Conservation (phyloP, 35 echinoderm and acorn worm species). For the Eucidaris tribuloides region DNA sequence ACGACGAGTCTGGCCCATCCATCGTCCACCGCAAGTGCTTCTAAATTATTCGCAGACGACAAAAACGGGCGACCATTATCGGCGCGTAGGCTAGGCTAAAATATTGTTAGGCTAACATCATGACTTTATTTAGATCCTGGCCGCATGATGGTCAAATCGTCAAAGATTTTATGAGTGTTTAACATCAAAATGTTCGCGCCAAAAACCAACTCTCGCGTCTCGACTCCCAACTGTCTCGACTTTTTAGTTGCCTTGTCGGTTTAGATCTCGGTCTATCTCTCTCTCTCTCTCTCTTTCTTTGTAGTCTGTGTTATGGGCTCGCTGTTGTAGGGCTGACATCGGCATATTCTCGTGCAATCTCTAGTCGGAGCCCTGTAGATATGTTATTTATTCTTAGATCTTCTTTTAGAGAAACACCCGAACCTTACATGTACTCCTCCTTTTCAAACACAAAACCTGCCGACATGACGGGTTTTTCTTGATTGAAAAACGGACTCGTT, state of each 20-base stretch:
- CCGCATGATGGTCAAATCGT: too few species aligned
- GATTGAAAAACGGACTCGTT: too few species aligned
- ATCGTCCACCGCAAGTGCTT: constrained; percentile 86
- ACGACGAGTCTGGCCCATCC: constrained; percentile 70
- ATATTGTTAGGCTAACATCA: too few species aligned
- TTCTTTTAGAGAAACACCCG: neutral
- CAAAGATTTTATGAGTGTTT: too few species aligned
- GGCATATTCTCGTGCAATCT: constrained; percentile 27
- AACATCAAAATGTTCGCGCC: too few species aligned
- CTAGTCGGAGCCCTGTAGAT: constrained; percentile 26
- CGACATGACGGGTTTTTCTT: constrained; percentile 2
- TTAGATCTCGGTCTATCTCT: too few species aligned
- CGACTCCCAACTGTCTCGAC: too few species aligned
- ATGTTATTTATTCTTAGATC: neutral
- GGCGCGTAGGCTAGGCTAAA: constrained; percentile 28
- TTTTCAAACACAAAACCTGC: neutral
- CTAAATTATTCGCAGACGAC: constrained; percentile 26
- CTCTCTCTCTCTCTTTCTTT: constrained; percentile 24
- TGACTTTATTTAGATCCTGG: too few species aligned
- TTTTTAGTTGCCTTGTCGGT: too few species aligned
- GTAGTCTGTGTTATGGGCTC: constrained; percentile 10
- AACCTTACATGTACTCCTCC: neutral
- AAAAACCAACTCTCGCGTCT: too few species aligned
- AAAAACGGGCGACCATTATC: neutral
- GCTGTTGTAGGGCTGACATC: constrained; percentile 19